Conservation (phyloP, 2,888 invertebrate species). For the Lymantria monacha region DNA sequence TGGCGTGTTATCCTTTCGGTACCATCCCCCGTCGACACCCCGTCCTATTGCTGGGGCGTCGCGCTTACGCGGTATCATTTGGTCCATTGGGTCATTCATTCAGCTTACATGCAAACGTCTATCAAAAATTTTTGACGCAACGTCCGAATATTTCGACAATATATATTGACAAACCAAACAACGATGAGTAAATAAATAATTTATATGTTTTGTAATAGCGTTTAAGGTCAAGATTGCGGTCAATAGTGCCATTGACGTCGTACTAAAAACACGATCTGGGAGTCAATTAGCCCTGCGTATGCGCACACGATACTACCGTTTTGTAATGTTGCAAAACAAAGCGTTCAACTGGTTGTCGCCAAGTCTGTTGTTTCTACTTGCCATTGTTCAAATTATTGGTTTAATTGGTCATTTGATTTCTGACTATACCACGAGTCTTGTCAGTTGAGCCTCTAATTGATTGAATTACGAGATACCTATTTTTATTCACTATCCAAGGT, state of each 20-base stretch:
- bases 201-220: slow-evolving; percentile 21
- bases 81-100: background rate
- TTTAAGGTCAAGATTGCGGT: slow-evolving; percentile 29
- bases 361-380: too few species aligned
- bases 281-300: slow-evolving; percentile 24
- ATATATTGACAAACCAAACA: background rate
- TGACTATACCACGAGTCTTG: too few species aligned
- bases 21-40: too few species aligned
- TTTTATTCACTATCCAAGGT: too few species aligned
- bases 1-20: too few species aligned
- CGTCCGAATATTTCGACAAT: background rate
- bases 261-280: slow-evolving; percentile 4
- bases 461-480: too few species aligned
- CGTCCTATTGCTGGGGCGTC: too few species aligned
- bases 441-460: too few species aligned
- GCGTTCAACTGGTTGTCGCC: slow-evolving; percentile 10
- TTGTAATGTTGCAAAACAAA: slow-evolving; percentile 33
- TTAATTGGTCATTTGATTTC: too few species aligned
- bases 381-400: too few species aligned
- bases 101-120: background rate
- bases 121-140: background rate
- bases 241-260: slow-evolving; percentile 4
- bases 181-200: slow-evolving; percentile 5
- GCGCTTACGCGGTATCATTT: too few species aligned
- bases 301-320: slow-evolving; percentile 10